Evolutionary conservation across 1,140 invertebrate species (phyloP).

Genomic region (Paraescarpia echinospica): DNA sequence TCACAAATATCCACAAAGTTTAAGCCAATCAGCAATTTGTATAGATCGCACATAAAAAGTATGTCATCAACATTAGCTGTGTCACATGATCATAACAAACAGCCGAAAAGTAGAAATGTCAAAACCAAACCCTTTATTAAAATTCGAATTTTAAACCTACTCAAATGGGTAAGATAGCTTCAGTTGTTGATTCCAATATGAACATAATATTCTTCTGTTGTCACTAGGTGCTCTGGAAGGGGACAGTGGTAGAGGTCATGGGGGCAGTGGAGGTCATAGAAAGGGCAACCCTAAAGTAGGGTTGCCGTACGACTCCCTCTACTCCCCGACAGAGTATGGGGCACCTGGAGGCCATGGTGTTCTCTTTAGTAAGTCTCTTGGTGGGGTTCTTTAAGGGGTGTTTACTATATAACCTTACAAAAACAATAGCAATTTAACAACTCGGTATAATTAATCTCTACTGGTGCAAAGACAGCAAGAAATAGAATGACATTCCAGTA

Average conservation of each 20-base stretch:
- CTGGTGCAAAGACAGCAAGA: neutral
- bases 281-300: slow-evolving; percentile 33
- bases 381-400: too few species aligned
- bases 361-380: slow-evolving; percentile 32
- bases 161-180: too few species aligned
- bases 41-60: neutral
- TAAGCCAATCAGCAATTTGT: neutral
- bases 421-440: too few species aligned
- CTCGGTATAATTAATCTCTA: too few species aligned
- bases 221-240: slow-evolving; percentile 26
- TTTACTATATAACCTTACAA: too few species aligned
- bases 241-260: slow-evolving; percentile 47
- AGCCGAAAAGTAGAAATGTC: neutral
- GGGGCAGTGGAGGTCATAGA: slow-evolving; percentile 45
- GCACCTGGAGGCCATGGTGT: slow-evolving; percentile 41
- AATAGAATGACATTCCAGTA: neutral
- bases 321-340: slow-evolving; percentile 36
- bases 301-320: slow-evolving; percentile 40
- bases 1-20: too few species aligned
- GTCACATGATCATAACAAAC: neutral
- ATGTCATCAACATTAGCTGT: neutral
- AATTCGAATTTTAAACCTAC: neutral
- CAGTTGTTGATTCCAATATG: neutral
- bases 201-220: slow-evolving; percentile 1
- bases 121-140: neutral